These are phyloP conservation scores for Penelope pileata DNA, from an alignment of 2,113 vertebrate species.

Conservation along the genomic window DNA sequence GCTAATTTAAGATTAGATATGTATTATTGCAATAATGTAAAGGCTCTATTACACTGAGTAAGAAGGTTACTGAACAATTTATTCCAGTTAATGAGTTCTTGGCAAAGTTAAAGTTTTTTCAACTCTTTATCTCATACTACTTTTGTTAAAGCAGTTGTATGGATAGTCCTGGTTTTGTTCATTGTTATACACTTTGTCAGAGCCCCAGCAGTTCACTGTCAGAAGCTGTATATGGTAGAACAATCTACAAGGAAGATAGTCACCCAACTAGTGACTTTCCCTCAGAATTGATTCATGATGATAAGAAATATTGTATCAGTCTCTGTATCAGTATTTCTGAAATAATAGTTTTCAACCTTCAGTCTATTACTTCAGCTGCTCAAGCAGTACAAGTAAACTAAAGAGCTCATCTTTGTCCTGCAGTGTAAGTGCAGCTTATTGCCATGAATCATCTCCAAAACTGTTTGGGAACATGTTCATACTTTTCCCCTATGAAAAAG, in stretches of 20 bases:
- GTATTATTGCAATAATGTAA: conserved; percentile 10
- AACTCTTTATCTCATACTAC: conserved; percentile 26
- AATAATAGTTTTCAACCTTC: background rate
- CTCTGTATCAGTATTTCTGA: conserved; percentile 12
- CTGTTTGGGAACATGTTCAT: background rate
- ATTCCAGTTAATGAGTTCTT: conserved; percentile 63
- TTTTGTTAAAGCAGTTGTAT: background rate
- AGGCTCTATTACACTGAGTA: conserved; percentile 33
- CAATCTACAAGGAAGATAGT: background rate
- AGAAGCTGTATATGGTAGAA: background rate
- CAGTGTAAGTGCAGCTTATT: background rate
- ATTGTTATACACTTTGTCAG: conserved; percentile 1
- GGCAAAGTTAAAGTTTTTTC: background rate
- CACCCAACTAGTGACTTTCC: background rate
- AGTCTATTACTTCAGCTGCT: background rate
- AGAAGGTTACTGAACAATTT: conserved; percentile 2
- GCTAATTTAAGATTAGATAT: conserved; percentile 53
- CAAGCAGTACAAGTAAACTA: background rate
- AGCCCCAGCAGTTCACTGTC: background rate
- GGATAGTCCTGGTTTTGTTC: background rate
- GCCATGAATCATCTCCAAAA: conserved; percentile 23
- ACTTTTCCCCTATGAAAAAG: conserved; percentile 13
- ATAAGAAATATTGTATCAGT: background rate
- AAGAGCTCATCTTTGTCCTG: background rate
- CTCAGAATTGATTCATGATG: background rate